phyloP scores from a whole-genome alignment of 37 sponge, comb jelly and placozoan genomes.

The Halichondria panicea region DNA sequence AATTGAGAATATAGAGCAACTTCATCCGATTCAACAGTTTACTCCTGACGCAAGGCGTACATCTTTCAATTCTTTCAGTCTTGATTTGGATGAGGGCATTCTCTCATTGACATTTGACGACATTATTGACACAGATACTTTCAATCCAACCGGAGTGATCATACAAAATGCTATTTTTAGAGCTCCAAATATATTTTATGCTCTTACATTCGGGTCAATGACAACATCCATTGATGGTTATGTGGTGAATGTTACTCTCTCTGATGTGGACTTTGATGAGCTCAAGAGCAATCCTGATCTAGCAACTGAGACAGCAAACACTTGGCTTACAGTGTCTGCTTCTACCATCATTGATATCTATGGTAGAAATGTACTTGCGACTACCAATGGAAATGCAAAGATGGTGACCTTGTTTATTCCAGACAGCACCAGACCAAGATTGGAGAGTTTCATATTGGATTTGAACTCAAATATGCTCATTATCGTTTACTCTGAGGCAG shows the following conservation, averaged over 20 bases:
- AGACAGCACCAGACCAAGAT: conserved; percentile 62
- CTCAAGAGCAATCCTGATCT: conserved; percentile 54
- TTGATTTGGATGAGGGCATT: conserved; percentile 73
- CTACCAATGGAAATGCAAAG: conserved; percentile 72
- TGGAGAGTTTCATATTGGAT: conserved; percentile 62
- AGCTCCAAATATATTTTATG: conserved; percentile 37
- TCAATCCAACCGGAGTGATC: conserved; percentile 60
- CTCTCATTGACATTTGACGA: conserved; percentile 78
- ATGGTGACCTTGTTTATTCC: conserved; percentile 42
- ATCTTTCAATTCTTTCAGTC: conserved; percentile 49
- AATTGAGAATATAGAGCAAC: conserved; percentile 30
- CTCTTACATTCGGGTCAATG: conserved; percentile 39
- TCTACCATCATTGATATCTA: conserved; percentile 70
- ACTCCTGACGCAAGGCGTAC: conserved; percentile 35
- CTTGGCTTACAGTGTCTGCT: conserved; percentile 68
- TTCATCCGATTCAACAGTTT: conserved; percentile 7
- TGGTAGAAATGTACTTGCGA: conserved; percentile 46
- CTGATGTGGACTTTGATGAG: conserved; percentile 65
- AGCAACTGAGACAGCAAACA: conserved; percentile 61
- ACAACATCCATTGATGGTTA: conserved; percentile 61
- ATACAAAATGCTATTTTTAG: conserved; percentile 67
- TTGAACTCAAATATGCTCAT: conserved; percentile 54
- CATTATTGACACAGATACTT: conserved; percentile 64
- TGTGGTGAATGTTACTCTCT: conserved; percentile 58
- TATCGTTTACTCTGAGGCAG: conserved; percentile 74